phyloP scores from a whole-genome alignment of 2,888 invertebrate species.

The Cataglyphis cursor region DNA sequence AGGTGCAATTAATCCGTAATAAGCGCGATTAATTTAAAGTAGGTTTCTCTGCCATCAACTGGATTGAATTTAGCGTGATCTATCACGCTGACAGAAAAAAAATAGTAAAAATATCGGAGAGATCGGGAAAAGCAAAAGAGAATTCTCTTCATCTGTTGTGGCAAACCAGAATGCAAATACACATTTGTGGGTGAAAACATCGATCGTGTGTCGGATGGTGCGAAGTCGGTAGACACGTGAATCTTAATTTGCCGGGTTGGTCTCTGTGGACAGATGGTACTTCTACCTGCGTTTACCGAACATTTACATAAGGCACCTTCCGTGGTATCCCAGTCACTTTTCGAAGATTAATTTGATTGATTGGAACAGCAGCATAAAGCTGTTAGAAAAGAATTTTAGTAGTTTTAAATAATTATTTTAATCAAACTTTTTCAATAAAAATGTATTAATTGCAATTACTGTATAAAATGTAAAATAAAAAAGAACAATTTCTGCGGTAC shows the following conservation, averaged over 20 bases:
- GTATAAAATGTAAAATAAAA: not conserved
- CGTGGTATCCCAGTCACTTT: slow-evolving; percentile 8
- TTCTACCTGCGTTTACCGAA: slow-evolving; percentile 51
- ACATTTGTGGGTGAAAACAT: slow-evolving; percentile 63
- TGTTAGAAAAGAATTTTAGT: not conserved
- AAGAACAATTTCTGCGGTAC: not conserved
- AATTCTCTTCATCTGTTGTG: slow-evolving; percentile 10
- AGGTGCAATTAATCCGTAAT: slow-evolving; percentile 47
- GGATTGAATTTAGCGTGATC: slow-evolving; percentile 28
- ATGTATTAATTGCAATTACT: not conserved
- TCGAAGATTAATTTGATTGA: slow-evolving; percentile 44
- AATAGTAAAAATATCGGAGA: slow-evolving; percentile 17
- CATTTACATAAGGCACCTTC: slow-evolving; percentile 67
- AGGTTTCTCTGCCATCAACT: slow-evolving; percentile 28
- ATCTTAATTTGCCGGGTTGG: slow-evolving; percentile 72
- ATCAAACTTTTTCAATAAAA: not conserved
- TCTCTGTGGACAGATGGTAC: slow-evolving; percentile 61
- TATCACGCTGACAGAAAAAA: slow-evolving; percentile 4
- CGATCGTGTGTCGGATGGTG: slow-evolving; percentile 63
- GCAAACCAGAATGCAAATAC: slow-evolving; percentile 37
- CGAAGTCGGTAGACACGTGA: slow-evolving; percentile 71
- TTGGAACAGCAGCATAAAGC: not conserved
- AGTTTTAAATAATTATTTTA: not conserved
- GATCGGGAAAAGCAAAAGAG: not conserved
- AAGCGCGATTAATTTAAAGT: slow-evolving; percentile 54